phyloP scores from a whole-genome alignment of 2,888 invertebrate genomes.

The Crematogaster levior region DNA sequence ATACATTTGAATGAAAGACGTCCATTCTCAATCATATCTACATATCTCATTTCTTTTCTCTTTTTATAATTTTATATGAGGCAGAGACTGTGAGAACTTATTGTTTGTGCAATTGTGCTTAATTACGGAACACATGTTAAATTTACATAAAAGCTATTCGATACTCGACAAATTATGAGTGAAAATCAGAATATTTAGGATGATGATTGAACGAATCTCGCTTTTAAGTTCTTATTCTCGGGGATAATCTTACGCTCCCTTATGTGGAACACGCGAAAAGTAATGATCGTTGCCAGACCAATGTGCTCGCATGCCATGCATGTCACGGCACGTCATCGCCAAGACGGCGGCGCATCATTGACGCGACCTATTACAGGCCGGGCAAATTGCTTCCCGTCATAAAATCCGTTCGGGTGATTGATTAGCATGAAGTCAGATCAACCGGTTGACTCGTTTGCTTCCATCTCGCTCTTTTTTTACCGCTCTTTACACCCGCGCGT shows the following conservation, averaged over 20 bases:
- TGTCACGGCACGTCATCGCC: conserved; percentile 76
- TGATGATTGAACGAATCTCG: conserved; percentile 18
- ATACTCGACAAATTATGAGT: background rate
- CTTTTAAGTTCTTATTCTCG: conserved; percentile 2
- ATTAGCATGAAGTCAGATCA: conserved; percentile 78
- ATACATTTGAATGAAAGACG: conserved; percentile 58
- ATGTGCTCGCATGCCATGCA: conserved; percentile 51
- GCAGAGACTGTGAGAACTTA: background rate
- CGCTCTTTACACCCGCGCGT: background rate
- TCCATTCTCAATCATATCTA: conserved; percentile 30
- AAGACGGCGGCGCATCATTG: conserved; percentile 72
- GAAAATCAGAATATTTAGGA: background rate
- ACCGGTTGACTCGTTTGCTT: conserved; percentile 70
- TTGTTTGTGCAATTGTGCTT: background rate
- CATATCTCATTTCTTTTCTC: background rate
- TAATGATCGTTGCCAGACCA: conserved; percentile 60
- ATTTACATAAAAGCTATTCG: background rate
- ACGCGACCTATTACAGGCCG: conserved; percentile 76
- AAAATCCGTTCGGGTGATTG: conserved; percentile 80
- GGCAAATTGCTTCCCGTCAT: conserved; percentile 79
- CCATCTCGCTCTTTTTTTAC: conserved; percentile 33
- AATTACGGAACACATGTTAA: background rate
- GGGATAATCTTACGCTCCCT: conserved; percentile 42
- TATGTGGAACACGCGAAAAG: conserved; percentile 53
- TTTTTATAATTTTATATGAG: background rate